phyloP scores from a whole-genome alignment of 2,113 vertebrate species.

The Chauna torquata region DNA sequence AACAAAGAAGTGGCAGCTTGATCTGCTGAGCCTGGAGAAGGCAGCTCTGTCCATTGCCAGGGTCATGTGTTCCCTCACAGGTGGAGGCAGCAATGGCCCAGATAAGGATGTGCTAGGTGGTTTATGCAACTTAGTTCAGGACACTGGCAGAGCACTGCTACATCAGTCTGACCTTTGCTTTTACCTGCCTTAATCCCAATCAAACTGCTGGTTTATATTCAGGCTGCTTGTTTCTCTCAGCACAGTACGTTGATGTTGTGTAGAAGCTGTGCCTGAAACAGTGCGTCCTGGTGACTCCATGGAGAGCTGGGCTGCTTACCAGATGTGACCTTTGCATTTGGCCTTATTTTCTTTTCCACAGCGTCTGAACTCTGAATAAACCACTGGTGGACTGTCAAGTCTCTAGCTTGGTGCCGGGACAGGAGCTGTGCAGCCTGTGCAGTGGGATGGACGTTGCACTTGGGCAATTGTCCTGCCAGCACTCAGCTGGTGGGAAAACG shows the following conservation, averaged over 20 bases:
- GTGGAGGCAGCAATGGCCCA: not conserved
- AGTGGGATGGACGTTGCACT: no score
- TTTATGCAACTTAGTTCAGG: not conserved
- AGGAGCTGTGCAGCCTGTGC: not conserved
- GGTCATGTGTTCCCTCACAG: not conserved
- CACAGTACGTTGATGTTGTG: fast-evolving
- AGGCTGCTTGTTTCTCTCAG: not conserved
- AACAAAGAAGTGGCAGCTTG: fast-evolving
- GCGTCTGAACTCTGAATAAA: not conserved
- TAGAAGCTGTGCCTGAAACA: not conserved
- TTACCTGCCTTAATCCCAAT: not conserved
- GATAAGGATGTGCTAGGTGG: not conserved
- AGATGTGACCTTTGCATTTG: not conserved
- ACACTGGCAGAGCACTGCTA: not conserved
- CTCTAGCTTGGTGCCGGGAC: not conserved
- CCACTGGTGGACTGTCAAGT: not conserved
- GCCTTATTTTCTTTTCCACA: not conserved
- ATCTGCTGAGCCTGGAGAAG: not conserved
- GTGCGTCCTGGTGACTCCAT: not conserved
- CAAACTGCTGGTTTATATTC: not conserved
- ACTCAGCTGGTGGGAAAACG: no score
- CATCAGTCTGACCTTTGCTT: not conserved
- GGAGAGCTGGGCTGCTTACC: not conserved
- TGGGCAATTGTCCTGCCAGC: not conserved
- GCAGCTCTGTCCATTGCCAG: not conserved